Conservation (phyloP, 2,888 invertebrate species). For the Phyllotreta striolata region DNA sequence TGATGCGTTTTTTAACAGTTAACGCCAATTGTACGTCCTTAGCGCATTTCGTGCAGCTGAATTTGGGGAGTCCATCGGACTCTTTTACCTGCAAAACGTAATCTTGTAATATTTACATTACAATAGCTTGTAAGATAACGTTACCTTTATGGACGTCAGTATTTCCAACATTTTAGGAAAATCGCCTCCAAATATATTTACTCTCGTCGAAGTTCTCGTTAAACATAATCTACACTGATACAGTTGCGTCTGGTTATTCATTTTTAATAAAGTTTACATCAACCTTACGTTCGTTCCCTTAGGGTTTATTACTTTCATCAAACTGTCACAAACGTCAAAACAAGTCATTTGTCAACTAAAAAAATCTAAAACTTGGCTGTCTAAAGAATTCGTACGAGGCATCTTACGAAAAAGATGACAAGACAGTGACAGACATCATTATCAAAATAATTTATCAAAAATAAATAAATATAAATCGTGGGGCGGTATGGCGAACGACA, state of each 20-base stretch:
- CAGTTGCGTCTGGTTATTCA: constrained; percentile 28
- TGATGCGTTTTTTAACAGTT: constrained; percentile 49
- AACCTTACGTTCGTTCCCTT: too few relatives aligned
- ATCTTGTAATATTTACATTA: constrained; percentile 22
- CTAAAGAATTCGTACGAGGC: too few relatives aligned
- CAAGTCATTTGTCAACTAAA: too few relatives aligned
- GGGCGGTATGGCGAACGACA: constrained; percentile 82
- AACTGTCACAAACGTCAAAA: too few relatives aligned
- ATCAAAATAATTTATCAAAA: not conserved
- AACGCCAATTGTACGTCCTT: constrained; percentile 50
- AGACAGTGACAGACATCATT: not conserved
- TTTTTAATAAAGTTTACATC: not conserved
- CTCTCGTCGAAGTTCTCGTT: constrained; percentile 44
- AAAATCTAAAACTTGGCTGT: too few relatives aligned
- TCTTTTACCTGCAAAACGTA: constrained; percentile 47
- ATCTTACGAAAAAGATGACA: too few relatives aligned
- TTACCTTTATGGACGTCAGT: constrained; percentile 52
- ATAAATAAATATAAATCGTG: not conserved
- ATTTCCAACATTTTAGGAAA: constrained; percentile 52
- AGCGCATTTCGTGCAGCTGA: constrained; percentile 51
- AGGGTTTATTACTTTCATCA: too few relatives aligned
- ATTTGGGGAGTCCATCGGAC: constrained; percentile 49
- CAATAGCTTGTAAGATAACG: constrained; percentile 10
- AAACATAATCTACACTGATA: constrained; percentile 52
- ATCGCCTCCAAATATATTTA: constrained; percentile 49